Evolutionary conservation across 2,113 vertebrate genomes (phyloP).

Genomic region (Macroglossus sobrinus): DNA sequence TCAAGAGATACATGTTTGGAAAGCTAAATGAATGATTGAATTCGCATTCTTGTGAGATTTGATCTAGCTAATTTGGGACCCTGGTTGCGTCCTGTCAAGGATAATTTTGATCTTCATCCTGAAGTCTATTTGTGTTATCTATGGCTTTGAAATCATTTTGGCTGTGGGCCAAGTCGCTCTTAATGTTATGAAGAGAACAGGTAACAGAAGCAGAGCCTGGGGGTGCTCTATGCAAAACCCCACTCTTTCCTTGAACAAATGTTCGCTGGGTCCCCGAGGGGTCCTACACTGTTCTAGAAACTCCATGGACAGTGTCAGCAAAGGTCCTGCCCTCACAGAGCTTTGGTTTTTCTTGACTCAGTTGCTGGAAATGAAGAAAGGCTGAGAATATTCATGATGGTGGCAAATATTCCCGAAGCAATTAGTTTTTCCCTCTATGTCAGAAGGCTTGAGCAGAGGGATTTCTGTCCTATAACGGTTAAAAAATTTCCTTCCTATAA

Average conservation of each 20-base stretch:
- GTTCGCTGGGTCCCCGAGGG: no score
- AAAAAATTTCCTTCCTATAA: no score
- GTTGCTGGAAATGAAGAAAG: no score
- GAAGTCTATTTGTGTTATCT: background rate
- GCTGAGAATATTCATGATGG: no score
- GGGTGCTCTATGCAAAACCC: background rate
- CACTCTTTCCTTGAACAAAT: background rate
- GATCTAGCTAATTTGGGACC: background rate
- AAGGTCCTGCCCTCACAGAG: no score
- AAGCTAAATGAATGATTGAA: background rate
- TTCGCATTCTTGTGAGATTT: background rate
- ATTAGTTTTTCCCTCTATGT: no score
- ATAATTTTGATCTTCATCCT: background rate
- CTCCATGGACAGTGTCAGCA: no score
- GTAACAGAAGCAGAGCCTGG: rapidly evolving
- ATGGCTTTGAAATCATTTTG: background rate
- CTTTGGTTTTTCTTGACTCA: no score
- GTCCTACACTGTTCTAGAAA: no score
- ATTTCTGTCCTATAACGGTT: no score
- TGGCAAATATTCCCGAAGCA: no score
- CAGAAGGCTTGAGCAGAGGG: no score
- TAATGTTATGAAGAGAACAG: background rate
- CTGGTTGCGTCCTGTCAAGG: background rate
- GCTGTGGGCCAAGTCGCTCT: background rate
- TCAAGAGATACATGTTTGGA: background rate